phyloP scores from a whole-genome alignment of 2,113 vertebrate species.

The Elgaria multicarinata region DNA sequence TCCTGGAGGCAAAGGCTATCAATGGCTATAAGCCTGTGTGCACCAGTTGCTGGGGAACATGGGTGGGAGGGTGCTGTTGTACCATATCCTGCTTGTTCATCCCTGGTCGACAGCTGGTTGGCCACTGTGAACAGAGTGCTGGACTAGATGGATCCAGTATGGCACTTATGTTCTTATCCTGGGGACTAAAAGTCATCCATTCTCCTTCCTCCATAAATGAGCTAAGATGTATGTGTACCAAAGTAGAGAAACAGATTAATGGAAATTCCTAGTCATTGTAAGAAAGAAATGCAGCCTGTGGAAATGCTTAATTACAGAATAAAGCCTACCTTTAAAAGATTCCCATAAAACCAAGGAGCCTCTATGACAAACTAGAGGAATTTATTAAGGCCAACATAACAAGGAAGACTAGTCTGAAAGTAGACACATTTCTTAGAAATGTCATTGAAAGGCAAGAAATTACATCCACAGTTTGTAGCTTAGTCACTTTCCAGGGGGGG shows the following conservation, averaged over 20 bases:
- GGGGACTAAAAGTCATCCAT: background rate
- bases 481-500: constrained; percentile 68
- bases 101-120: no score
- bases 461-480: constrained; percentile 68
- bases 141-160: no score
- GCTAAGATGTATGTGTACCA: background rate
- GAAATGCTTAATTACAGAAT: background rate
- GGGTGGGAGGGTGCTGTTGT: no score
- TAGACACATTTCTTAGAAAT: constrained; percentile 52
- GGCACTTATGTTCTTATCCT: no score
- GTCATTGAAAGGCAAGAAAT: constrained; percentile 69
- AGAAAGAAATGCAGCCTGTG: background rate
- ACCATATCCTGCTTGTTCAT: no score
- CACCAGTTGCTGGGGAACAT: no score
- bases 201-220: no score
- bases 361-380: constrained; percentile 53
- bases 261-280: background rate
- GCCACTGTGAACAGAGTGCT: no score
- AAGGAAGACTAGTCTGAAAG: constrained; percentile 68
- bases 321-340: background rate
- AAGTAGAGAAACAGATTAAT: background rate
- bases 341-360: background rate
- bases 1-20: no score
- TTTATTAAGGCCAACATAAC: constrained; percentile 68
- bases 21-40: no score